Evolutionary conservation across 2,113 vertebrate genomes (phyloP).

Genomic region (mouse (Mus musculus)): GRCm39 chr1:77463001-77463500

Average conservation of each 20-base stretch:
- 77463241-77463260: not conserved
- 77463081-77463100: not conserved
- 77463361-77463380: not conserved
- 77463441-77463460: accelerated
- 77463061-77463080: not conserved
- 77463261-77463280: not conserved
- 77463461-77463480: not conserved
- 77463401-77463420: not conserved
- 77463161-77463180: not conserved
- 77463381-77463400: not conserved
- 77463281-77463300: not conserved
- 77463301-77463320: not conserved
- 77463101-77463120: not conserved
- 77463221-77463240: not conserved
- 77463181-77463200: not conserved
- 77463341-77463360: not conserved
- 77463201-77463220: not conserved
- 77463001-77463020: not conserved
- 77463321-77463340: not conserved
- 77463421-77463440: not conserved
- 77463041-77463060: not conserved
- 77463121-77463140: not conserved
- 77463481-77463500: not conserved
- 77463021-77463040: not conserved
- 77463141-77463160: not conserved